Conservation (phyloP, 2,888 invertebrate species). For the Phrixothrix hirtus region DNA sequence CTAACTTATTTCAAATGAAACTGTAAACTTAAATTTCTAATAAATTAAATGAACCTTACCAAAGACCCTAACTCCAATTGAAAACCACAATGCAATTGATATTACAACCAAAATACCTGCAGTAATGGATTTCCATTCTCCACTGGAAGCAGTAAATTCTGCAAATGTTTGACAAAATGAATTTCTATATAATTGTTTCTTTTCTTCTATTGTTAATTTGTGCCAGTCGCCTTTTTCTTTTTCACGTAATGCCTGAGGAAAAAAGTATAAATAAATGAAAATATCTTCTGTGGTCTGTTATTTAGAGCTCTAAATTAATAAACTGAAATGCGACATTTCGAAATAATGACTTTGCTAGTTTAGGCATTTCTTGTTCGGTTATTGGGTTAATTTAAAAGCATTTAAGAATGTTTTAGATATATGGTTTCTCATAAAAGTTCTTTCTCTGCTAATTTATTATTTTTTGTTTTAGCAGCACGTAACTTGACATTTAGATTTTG, state of each 20-base stretch:
- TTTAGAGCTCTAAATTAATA: no score
- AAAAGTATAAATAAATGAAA: neutral
- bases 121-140: conserved; percentile 65
- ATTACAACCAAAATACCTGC: conserved; percentile 57
- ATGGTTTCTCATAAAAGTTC: no score
- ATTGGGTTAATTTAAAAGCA: no score
- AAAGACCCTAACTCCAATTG: conserved; percentile 62
- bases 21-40: neutral
- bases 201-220: conserved; percentile 67
- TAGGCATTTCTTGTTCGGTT: no score
- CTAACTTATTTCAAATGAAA: neutral
- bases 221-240: conserved; percentile 79
- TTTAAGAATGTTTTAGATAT: no score
- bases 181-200: conserved; percentile 70
- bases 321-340: no score
- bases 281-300: no score
- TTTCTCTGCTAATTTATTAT: no score
- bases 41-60: no score
- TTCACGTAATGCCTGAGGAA: conserved; percentile 60
- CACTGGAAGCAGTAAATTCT: conserved; percentile 68
- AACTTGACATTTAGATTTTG: no score
- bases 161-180: conserved; percentile 72
- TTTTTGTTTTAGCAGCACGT: no score
- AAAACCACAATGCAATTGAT: conserved; percentile 66
- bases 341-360: no score